phyloP scores from a whole-genome alignment of 1,140 invertebrate genomes.

The Lepidurus apus region DNA sequence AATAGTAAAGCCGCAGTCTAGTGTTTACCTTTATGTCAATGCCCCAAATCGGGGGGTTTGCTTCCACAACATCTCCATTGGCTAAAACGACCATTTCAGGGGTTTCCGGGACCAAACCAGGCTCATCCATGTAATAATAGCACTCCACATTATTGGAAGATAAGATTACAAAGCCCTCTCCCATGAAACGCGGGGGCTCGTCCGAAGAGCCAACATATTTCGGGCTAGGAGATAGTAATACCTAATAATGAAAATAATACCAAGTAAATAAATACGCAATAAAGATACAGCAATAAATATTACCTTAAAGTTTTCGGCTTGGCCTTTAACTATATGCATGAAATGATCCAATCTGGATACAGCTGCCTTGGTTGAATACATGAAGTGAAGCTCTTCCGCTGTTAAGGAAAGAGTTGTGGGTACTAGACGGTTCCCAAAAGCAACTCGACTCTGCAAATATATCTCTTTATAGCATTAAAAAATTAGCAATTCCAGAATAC shows the following conservation, averaged over 20 bases:
- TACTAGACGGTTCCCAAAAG: slow-evolving; percentile 93
- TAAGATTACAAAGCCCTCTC: slow-evolving; percentile 94
- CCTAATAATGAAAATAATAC: slow-evolving; percentile 43
- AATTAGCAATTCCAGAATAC: slow-evolving; percentile 35
- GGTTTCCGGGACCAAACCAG: slow-evolving; percentile 79
- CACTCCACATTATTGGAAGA: slow-evolving; percentile 90
- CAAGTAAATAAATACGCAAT: slow-evolving; percentile 1
- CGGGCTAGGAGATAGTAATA: slow-evolving; percentile 85
- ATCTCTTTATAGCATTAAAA: slow-evolving; percentile 19
- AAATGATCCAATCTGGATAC: slow-evolving; percentile 87
- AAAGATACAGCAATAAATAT: slow-evolving; percentile 36
- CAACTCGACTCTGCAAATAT: slow-evolving; percentile 60
- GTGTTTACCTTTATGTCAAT: slow-evolving; percentile 73
- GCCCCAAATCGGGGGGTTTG: slow-evolving; percentile 87
- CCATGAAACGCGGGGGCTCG: slow-evolving; percentile 95
- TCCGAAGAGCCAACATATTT: slow-evolving; percentile 89
- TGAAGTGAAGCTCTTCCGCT: slow-evolving; percentile 89
- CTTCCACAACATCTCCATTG: slow-evolving; percentile 87
- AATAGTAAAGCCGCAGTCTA: background rate
- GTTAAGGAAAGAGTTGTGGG: slow-evolving; percentile 88
- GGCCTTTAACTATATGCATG: slow-evolving; percentile 93
- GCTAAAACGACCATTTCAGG: slow-evolving; percentile 83
- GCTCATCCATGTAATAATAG: slow-evolving; percentile 95
- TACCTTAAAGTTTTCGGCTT: slow-evolving; percentile 87
- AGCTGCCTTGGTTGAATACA: slow-evolving; percentile 91